Conservation (phyloP, 2,797 vertebrate genomes). For the Tamandua tetradactyla region DNA sequence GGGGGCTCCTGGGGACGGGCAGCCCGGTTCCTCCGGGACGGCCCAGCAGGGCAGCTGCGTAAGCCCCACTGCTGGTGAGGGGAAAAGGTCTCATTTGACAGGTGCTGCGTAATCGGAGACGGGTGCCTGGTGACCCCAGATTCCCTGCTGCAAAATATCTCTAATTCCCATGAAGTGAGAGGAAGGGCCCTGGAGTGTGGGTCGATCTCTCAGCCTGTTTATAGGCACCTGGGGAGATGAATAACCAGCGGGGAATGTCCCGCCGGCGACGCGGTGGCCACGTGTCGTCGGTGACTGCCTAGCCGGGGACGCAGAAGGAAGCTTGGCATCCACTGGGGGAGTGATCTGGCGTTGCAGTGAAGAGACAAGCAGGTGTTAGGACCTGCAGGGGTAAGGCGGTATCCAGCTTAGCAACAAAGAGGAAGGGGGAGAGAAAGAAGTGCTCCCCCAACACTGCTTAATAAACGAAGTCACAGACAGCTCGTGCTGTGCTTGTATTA, state of each 20-base stretch:
- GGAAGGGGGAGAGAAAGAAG: too few relatives aligned
- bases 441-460: rapidly evolving
- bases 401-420: rapidly evolving
- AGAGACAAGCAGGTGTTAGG: not conserved
- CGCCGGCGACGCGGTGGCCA: rapidly evolving
- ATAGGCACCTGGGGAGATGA: not conserved
- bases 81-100: not conserved
- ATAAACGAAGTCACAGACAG: rapidly evolving
- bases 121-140: not conserved
- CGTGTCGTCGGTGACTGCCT: not conserved
- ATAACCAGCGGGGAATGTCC: not conserved
- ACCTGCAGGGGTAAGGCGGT: rapidly evolving
- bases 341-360: rapidly evolving
- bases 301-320: not conserved
- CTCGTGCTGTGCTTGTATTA: rapidly evolving
- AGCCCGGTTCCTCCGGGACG: rapidly evolving
- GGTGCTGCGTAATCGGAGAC: not conserved
- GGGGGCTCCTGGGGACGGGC: not conserved
- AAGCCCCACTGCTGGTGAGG: rapidly evolving
- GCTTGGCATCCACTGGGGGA: not conserved
- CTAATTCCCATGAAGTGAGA: not conserved
- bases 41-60: not conserved
- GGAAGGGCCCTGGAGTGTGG: rapidly evolving
- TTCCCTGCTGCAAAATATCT: not conserved
- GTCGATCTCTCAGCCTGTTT: rapidly evolving